Percentiles rank a stretch among this genome's conserved stretches.
These are phyloP conservation scores for Caenorhabditis drosophilae DNA, from an alignment of 2,888 invertebrate species.

Conservation along the genomic window DNA sequence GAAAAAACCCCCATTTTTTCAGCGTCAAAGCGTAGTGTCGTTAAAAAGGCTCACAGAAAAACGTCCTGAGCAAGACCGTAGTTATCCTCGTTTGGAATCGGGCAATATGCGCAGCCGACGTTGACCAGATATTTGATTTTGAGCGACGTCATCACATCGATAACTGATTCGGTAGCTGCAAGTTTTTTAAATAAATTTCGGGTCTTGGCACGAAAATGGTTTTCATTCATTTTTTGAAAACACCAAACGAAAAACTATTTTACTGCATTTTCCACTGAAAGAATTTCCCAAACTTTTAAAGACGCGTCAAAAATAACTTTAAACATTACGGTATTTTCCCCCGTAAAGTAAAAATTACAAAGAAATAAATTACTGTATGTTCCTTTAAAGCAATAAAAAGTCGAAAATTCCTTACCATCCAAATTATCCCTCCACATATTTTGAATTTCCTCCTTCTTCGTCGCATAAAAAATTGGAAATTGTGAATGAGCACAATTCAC, in stretches of 20 bases:
- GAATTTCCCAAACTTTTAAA: too few relatives aligned
- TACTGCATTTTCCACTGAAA: too few relatives aligned
- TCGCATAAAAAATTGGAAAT: constrained; percentile 39
- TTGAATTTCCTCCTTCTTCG: constrained; percentile 23
- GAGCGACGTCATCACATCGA: constrained; percentile 52
- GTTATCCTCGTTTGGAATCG: constrained; percentile 62
- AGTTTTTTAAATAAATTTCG: too few relatives aligned
- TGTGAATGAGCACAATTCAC: constrained; percentile 43
- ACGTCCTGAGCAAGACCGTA: constrained; percentile 63
- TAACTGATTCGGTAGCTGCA: constrained; percentile 57
- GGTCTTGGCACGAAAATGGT: too few relatives aligned
- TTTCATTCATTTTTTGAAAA: not conserved
- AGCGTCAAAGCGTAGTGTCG: not conserved
- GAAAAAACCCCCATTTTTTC: not conserved
- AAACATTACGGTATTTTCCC: too few relatives aligned
- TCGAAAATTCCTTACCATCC: too few relatives aligned
- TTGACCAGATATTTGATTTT: constrained; percentile 54
- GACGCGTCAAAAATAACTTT: too few relatives aligned
- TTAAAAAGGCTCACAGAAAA: constrained; percentile 32
- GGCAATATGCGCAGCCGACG: constrained; percentile 63
- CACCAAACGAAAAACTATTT: too few relatives aligned
- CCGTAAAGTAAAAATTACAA: not conserved
- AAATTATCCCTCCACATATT: constrained; percentile 49
- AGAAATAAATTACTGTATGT: too few relatives aligned
- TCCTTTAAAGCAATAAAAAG: too few relatives aligned